Base-by-base conservation (phyloP, 2,113 vertebrate species). In the Limnothrissa miodon region DNA sequence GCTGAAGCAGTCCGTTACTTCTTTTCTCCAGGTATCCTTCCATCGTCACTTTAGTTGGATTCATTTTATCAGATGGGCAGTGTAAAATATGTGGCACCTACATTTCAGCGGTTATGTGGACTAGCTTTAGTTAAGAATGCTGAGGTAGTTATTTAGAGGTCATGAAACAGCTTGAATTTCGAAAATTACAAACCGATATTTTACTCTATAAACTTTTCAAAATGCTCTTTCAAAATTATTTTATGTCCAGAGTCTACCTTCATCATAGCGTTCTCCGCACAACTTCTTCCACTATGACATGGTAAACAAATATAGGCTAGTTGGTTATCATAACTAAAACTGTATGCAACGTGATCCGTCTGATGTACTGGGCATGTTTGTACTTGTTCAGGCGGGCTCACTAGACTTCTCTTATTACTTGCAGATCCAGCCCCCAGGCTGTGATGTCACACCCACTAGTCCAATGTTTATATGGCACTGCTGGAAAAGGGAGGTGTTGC, bases 11-110 rank as follows among this genome's bases (percentile, higher is more conserved):
- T 2, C 97, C 97, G 44, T 96, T 96, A 83, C 97, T 97, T 88
- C 97, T 95, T 91, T 98, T 98, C 95, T 98, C 97, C 93, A 98
- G 86, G 91, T 95, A 85, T 45, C 97, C 97, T 87, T 98, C 97
- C 36, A 95, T 92, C 85, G 96, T 95, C 91, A 95, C 95, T 78
- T 95, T 92, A 86, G 89, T 91, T 45, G 91, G 86, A 83, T 93
- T 89, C 97, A 97, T 97, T 81, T 66, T 82, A 9, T 45, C 46
- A 51, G 39, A 29, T 23, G n/a, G 39, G 53, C 53, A 36, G 33
- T 48, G 5, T 42, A 11, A 33, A 33, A 81, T 23, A 33, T 1
- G 8, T 1, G 8, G 39, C 17, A 15, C 3, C 8, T 5, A 81
- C 66, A 74, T 74, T 36, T 33, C 66, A 74, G 5, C 29, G 66